Base-by-base conservation (phyloP, 1,140 invertebrate genomes). In the Solen grandis region DNA sequence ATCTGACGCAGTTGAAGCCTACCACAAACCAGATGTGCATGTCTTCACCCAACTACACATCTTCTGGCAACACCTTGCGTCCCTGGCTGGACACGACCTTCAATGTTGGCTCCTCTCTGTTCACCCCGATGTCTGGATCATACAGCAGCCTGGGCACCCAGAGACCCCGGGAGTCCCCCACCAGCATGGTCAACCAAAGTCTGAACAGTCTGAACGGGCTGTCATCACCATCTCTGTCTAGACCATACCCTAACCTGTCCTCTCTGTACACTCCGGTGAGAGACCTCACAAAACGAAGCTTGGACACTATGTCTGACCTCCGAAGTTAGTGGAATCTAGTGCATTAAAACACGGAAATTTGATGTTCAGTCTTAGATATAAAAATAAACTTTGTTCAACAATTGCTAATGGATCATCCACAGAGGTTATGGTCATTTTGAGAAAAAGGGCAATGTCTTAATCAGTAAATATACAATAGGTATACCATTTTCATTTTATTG, bases 241-340 rank as follows among this genome's bases (percentile, higher is more conserved):
- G 77, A 52, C 77, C 77, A 0, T 80, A 80, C 27, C 60, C 77
- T 5, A 65, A 41, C 35, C 46, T 80, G 10, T 80, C 77, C 19
- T 80, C 77, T 38, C 68, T 80, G 1, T 80, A 80, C 50, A 54
- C 77, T 31, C 77, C 77, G 0, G 77, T 73, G 19, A 35, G 77
- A 52, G 77, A 80, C 55, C 68, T 80, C 29, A 36, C 77, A 16
- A 80, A 80, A 62, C 38, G 77, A 36, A 65, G 55, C 50, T 31
- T 80, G 16, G 77, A 80, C 66, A 69, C 63, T 3, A 72, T 80
- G 77, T 35, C 77, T 0, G 77, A 80, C 55, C 68, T 80, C 62
- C 59, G 77, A 8, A 65, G 54, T 25, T 78, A 78, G 65, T 60
- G 36, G n/a, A 25, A 16, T 16, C 57, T 5, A 60, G 29, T 25